These are phyloP conservation scores for Euphydryas editha DNA, from an alignment of 2,888 invertebrate species.

Conservation along the genomic window DNA sequence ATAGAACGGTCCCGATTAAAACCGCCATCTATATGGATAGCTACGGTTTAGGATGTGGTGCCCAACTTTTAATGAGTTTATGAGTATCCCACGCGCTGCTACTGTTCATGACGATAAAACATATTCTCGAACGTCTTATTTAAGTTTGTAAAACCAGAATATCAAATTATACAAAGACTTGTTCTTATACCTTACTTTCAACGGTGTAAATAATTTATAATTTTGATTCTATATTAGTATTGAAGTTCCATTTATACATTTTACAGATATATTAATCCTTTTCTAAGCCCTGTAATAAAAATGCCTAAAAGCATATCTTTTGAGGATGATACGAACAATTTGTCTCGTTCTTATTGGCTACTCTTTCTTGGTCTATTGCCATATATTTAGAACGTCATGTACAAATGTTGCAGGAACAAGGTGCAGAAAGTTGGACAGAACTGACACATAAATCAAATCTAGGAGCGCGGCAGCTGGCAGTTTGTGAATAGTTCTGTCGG, in stretches of 20 bases:
- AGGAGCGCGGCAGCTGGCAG: slow-evolving; percentile 65
- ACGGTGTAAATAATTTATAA: not conserved
- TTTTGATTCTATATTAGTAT: not conserved
- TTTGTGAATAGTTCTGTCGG: slow-evolving; percentile 70
- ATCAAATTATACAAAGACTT: not conserved
- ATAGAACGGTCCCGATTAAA: slow-evolving; percentile 79
- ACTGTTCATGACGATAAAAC: slow-evolving; percentile 49
- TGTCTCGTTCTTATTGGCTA: not conserved
- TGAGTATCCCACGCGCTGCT: slow-evolving; percentile 56
- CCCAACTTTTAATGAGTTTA: slow-evolving; percentile 80
- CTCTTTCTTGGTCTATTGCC: slow-evolving; percentile 47
- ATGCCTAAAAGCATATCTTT: not conserved
- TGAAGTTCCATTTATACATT: no score
- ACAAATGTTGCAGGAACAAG: slow-evolving; percentile 76
- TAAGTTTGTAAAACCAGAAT: slow-evolving; percentile 49
- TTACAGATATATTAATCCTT: not conserved
- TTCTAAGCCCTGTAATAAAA: not conserved
- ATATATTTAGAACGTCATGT: slow-evolving; percentile 75
- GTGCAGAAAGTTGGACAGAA: slow-evolving; percentile 78
- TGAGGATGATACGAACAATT: not conserved
- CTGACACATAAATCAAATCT: slow-evolving; percentile 75
- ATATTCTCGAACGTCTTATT: slow-evolving; percentile 57
- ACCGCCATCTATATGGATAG: slow-evolving; percentile 73
- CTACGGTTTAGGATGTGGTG: slow-evolving; percentile 71
- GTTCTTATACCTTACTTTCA: not conserved